A percentile compares a stretch with the other conserved stretches of the same genome.
Conservation (phyloP, 2,797 vertebrate species). For the Scolopax rusticola region DNA sequence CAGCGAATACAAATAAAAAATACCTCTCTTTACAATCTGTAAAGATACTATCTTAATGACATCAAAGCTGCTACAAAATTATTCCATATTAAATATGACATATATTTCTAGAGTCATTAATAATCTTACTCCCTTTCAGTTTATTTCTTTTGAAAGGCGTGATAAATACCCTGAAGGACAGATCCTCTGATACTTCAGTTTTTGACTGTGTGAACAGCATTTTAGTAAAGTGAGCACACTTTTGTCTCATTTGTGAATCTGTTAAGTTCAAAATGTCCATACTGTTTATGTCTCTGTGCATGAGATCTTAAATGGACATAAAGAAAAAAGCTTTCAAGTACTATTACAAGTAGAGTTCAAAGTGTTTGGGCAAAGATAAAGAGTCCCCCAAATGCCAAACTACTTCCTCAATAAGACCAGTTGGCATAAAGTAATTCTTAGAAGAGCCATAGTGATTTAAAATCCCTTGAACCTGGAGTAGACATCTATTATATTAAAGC, state of each 20-base stretch:
- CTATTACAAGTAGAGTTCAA: not conserved
- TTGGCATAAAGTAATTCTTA: not conserved
- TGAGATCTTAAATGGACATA: not conserved
- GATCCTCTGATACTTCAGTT: not conserved
- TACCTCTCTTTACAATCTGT: not conserved
- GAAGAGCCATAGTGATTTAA: not conserved
- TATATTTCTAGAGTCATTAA: not conserved
- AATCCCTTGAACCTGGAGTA: not conserved
- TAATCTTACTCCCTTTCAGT: not conserved
- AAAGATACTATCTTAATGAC: not conserved
- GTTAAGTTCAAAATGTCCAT: not conserved
- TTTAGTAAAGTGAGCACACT: not conserved
- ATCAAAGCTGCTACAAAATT: not conserved
- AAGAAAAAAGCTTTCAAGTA: not conserved
- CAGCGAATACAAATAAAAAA: not conserved
- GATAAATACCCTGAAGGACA: not conserved
- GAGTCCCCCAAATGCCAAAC: not conserved
- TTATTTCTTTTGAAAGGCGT: not conserved
- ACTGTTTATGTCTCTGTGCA: not conserved
- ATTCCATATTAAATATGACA: not conserved
- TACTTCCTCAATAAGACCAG: not conserved
- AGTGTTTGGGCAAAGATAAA: not conserved
- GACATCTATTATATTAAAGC: not conserved
- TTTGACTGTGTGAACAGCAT: not conserved
- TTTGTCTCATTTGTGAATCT: not conserved